Base-by-base conservation (phyloP, 2,113 vertebrate genomes). In the Cochlearius cochlearius region DNA sequence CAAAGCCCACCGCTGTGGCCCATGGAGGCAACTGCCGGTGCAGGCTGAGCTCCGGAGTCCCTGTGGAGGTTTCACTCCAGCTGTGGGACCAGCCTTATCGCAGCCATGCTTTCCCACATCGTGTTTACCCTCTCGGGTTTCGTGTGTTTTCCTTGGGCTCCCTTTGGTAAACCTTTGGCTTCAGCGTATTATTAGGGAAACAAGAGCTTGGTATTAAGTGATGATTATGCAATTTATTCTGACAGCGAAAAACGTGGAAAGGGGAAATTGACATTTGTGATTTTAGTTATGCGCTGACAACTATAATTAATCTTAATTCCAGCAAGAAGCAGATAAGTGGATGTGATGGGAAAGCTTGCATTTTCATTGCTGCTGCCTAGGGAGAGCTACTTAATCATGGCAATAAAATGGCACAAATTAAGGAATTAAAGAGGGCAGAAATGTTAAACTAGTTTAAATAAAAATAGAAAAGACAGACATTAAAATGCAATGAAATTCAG, bases 181-280 rank as follows among this genome's bases (percentile, higher is more conserved):
- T 91, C 64, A 86, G 93, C 7, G 1, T 82, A 90, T 92, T 97
- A 96, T 97, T 96, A 96, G 85, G 83, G 95, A 94, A 98, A 97
- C 76, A 95, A 96, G 94, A 97, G 77, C 86, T 90, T 63, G 79
- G 83, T 90, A 97, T 97, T 97, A 97, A 97, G 91, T 95, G 96
- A 97, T 94, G 92, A 97, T 96, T 98, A 91, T 76, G 71, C 96
- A 96, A 97, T 98, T 98, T 98, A 97, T 94, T 95, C 95, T 97
- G 96, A 97, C 96, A 97, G 91, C 25, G 0, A 94, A 95, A 92
- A 92, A 97, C 6, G 72, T 93, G 96, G 91, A 96, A 95, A 97
- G 83, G 94, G 97, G 96, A 97, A 98, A 97, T 96, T 92, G 96
- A 96, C 75, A 22, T 96, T 95, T 92, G 95, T 97, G 95, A 97